These are phyloP conservation scores for Ceyx cyanopectus DNA, from an alignment of 2,113 vertebrate genomes.

Conservation along the genomic window DNA sequence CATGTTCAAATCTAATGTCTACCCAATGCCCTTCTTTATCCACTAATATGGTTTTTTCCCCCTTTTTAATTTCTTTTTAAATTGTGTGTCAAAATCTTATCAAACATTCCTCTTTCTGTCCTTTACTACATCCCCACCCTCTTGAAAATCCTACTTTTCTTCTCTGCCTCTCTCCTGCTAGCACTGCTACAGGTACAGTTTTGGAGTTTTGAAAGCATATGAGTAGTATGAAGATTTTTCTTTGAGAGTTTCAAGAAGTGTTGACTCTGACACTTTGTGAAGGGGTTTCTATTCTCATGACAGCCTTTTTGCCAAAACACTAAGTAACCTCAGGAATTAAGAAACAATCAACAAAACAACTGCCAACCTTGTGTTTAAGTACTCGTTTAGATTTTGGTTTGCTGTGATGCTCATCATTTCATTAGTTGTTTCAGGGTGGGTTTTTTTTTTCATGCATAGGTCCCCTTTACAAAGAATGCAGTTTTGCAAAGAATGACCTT, in stretches of 20 bases:
- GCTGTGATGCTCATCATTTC: neutral
- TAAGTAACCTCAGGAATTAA: neutral
- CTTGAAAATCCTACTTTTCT: neutral
- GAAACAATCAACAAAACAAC: neutral
- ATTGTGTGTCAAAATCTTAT: neutral
- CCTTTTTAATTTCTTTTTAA: neutral
- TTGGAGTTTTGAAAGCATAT: neutral
- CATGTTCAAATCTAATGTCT: neutral
- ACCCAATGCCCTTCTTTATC: neutral
- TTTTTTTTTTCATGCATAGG: neutral
- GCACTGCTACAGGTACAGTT: neutral
- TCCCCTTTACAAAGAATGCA: neutral
- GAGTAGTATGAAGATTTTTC: neutral
- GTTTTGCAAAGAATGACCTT: constrained; percentile 37
- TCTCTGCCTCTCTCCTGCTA: constrained; percentile 18
- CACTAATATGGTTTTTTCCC: neutral
- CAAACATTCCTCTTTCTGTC: neutral
- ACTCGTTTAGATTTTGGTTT: neutral
- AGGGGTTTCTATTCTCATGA: neutral
- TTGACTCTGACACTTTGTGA: constrained; percentile 1
- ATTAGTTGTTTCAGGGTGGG: neutral
- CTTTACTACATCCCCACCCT: neutral
- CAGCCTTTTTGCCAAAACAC: neutral
- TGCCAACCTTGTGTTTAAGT: neutral
- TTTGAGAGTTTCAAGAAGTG: neutral